A percentile compares a stretch with the other conserved stretches of the same genome.
Conservation (phyloP, 1,140 invertebrate species). For the Antheraea pernyi region DNA sequence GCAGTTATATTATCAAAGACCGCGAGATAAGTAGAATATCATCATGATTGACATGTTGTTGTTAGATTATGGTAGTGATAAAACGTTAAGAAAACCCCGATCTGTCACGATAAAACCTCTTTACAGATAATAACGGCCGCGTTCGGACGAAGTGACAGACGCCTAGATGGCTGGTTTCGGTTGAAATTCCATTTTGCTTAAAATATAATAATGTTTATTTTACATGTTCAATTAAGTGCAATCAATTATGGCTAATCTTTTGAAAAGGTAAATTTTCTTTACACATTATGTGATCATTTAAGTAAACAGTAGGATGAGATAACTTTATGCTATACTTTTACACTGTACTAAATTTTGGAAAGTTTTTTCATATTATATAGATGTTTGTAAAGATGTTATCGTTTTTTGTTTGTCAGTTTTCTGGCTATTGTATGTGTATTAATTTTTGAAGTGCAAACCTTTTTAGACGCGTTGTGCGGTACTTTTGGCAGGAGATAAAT, state of each 20-base stretch:
- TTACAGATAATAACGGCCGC: constrained; percentile 29
- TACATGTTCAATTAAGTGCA: constrained; percentile 2
- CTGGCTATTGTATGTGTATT: too few relatives aligned
- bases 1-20: constrained; percentile 33
- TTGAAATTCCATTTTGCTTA: constrained; percentile 2
- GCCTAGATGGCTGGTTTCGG: constrained; percentile 7
- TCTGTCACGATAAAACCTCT: constrained; percentile 61
- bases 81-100: constrained; percentile 45
- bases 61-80: constrained; percentile 50
- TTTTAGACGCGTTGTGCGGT: too few relatives aligned
- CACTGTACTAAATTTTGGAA: not conserved
- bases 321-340: not conserved
- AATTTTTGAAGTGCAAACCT: too few relatives aligned
- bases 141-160: constrained; percentile 12
- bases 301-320: not conserved
- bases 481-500: too few relatives aligned
- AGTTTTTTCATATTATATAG: too few relatives aligned
- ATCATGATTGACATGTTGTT: constrained; percentile 66
- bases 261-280: constrained; percentile 47
- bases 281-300: not conserved
- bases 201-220: constrained; percentile 17
- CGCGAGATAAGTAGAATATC: constrained; percentile 40
- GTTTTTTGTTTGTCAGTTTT: too few relatives aligned
- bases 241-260: constrained; percentile 45
- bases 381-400: too few relatives aligned